Evolutionary conservation across 2,888 invertebrate genomes (phyloP).

Genomic region (Timema cristinae): DNA sequence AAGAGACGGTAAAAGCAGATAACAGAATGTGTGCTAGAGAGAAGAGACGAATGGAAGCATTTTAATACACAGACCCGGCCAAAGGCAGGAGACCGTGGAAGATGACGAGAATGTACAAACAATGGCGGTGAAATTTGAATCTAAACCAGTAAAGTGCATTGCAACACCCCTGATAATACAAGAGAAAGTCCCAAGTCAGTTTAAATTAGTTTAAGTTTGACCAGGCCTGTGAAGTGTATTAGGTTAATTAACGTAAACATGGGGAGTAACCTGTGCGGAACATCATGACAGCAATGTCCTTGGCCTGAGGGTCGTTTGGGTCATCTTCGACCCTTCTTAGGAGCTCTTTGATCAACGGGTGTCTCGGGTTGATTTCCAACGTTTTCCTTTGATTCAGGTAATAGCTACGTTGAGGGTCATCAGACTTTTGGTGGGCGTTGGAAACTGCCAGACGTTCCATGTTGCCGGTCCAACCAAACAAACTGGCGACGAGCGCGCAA

Average conservation of each 20-base stretch:
- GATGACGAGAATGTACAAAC: no score
- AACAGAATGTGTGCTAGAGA: no score
- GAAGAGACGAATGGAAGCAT: no score
- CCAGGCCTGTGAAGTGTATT: no score
- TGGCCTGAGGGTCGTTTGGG: constrained; percentile 70
- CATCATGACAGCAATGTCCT: constrained; percentile 83
- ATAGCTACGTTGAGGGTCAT: constrained; percentile 79
- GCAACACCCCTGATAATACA: no score
- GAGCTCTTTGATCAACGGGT: constrained; percentile 91
- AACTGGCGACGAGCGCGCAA: constrained; percentile 91
- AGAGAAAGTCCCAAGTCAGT: no score
- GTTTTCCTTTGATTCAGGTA: constrained; percentile 94
- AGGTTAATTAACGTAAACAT: neutral
- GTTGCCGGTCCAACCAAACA: constrained; percentile 99
- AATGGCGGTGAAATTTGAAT: no score
- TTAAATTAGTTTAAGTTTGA: no score
- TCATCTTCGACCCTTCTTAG: constrained; percentile 76
- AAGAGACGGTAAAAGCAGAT: no score
- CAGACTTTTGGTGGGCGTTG: constrained; percentile 89
- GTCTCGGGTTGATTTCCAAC: constrained; percentile 94
- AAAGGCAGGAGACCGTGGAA: no score
- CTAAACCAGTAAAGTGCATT: no score
- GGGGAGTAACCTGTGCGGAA: constrained; percentile 61
- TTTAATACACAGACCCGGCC: no score
- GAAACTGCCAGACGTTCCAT: constrained; percentile 95